phyloP scores from a whole-genome alignment of 2,113 vertebrate species.

The Pavo muticus region DNA sequence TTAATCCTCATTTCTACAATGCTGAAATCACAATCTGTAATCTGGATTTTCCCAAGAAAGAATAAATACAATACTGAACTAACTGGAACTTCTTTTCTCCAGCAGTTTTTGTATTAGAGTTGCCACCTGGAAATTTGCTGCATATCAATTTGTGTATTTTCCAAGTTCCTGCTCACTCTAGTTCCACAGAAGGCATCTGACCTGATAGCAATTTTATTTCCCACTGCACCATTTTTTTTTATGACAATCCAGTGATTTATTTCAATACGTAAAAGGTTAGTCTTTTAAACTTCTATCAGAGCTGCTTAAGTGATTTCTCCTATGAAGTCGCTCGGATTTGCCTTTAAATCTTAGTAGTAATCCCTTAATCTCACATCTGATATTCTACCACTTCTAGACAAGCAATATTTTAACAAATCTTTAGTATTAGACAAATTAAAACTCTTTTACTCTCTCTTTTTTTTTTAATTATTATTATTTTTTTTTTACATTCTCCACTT shows the following conservation, averaged over 20 bases:
- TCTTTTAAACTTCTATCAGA: not conserved
- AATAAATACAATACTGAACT: not conserved
- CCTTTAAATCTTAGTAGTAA: not conserved
- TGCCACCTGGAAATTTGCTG: not conserved
- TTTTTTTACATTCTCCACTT: not conserved
- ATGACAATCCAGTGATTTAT: not conserved
- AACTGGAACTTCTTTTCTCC: not conserved
- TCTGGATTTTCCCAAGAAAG: not conserved
- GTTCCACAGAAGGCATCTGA: not conserved
- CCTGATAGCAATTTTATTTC: not conserved
- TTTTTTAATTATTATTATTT: not conserved
- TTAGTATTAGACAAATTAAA: not conserved
- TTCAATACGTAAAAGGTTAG: not conserved
- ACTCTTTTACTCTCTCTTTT: not conserved
- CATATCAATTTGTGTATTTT: not conserved
- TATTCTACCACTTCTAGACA: not conserved
- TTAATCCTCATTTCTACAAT: not conserved
- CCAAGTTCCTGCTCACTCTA: not conserved
- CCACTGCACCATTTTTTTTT: not conserved
- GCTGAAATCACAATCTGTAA: not conserved
- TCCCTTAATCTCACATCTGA: not conserved
- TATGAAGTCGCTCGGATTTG: not conserved
- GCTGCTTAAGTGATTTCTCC: not conserved
- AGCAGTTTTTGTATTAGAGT: not conserved
- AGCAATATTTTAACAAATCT: not conserved